Percentiles rank a stretch among this genome's conserved stretches.
Evolutionary conservation across 2,888 invertebrate species (phyloP).

Genomic region (Polyommatus icarus): DNA sequence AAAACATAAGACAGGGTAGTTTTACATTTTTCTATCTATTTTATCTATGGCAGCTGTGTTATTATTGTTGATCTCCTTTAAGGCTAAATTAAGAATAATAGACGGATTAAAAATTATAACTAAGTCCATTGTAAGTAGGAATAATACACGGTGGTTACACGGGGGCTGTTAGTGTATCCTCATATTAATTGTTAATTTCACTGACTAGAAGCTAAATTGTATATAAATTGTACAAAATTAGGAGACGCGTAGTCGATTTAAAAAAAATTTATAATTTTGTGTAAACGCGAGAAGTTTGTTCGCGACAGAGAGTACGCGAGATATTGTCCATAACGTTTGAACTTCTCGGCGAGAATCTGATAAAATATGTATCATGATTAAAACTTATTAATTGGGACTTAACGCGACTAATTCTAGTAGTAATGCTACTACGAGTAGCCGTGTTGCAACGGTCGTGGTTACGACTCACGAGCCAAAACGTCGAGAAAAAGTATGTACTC

Average conservation of each 20-base stretch:
- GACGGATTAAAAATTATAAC: neutral
- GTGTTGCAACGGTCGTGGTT: too few relatives aligned
- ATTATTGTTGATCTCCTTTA: neutral
- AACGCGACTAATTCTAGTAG: too few relatives aligned
- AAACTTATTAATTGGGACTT: too few relatives aligned
- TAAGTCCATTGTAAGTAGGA: neutral
- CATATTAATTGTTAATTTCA: neutral
- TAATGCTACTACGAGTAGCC: too few relatives aligned
- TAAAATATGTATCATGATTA: neutral
- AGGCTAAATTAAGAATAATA: neutral
- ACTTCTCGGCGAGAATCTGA: neutral
- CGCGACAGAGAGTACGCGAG: neutral
- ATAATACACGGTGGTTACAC: neutral
- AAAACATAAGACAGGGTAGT: slow-evolving; percentile 61
- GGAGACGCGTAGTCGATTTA: neutral
- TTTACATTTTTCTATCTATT: slow-evolving; percentile 68
- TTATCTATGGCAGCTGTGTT: slow-evolving; percentile 9
- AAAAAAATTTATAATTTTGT: neutral
- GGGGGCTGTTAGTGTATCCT: neutral
- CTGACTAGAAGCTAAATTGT: neutral
- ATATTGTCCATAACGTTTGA: neutral
- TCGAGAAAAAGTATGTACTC: too few relatives aligned
- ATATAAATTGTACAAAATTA: neutral
- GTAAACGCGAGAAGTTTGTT: neutral
- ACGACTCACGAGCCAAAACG: too few relatives aligned